Percentiles rank a stretch among this genome's conserved stretches.
These are phyloP conservation scores for Octodon degus DNA, from an alignment of 2,113 vertebrate genomes.

Conservation along the genomic window DNA sequence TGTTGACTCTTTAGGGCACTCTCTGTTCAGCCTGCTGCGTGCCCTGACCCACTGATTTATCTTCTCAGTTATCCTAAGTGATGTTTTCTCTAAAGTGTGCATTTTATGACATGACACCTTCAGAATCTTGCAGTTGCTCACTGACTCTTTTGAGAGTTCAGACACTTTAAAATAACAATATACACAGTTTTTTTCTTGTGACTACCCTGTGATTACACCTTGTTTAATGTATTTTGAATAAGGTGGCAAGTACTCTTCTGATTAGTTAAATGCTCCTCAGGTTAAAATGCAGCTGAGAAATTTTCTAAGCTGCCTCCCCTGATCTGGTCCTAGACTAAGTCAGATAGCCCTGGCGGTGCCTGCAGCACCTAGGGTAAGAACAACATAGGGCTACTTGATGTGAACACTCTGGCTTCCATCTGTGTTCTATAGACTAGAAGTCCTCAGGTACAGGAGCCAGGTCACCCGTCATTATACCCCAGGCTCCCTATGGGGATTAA, in stretches of 20 bases:
- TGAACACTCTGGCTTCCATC: too few species aligned
- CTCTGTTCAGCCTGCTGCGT: neutral
- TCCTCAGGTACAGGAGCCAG: neutral
- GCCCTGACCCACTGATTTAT: neutral
- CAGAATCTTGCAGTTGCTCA: neutral
- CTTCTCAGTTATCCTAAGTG: neutral
- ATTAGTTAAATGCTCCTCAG: neutral
- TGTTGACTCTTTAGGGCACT: neutral
- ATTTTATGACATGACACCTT: neutral
- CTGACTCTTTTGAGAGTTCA: neutral
- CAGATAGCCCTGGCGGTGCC: neutral
- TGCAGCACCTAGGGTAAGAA: neutral
- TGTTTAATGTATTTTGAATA: neutral
- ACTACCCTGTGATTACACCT: neutral
- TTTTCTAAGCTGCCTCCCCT: neutral
- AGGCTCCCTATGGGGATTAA: neutral
- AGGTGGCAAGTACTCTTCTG: neutral
- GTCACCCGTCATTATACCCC: neutral
- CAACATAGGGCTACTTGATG: neutral
- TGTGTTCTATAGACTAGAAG: neutral
- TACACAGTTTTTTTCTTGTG: neutral
- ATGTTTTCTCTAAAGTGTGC: neutral
- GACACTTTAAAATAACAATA: neutral
- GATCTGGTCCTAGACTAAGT: neutral
- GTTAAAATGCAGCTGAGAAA: neutral